Conservation (phyloP, 2,888 invertebrate genomes). For the Drosophila engyochracea region DNA sequence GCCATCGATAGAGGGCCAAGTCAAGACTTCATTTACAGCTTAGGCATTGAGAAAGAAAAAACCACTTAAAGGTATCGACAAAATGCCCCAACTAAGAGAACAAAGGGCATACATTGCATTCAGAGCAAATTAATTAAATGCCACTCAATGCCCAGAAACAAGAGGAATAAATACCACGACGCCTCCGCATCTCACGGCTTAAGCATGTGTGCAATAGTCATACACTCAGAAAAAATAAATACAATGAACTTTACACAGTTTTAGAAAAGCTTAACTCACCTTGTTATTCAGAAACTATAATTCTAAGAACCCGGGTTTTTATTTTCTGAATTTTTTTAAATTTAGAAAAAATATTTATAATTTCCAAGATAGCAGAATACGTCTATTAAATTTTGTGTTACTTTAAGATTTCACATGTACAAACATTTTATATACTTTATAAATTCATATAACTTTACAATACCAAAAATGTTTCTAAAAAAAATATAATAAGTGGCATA, state of each 20-base stretch:
- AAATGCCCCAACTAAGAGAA: conserved; percentile 11
- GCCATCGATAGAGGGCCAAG: conserved; percentile 8
- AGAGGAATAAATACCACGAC: conserved; percentile 23
- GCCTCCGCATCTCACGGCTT: neutral
- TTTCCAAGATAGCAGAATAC: neutral
- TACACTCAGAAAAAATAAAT: conserved; percentile 17
- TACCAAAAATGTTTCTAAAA: too few species aligned
- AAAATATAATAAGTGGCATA: too few species aligned
- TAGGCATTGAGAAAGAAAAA: conserved; percentile 23
- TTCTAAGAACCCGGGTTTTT: neutral
- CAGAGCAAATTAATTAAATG: conserved; percentile 77
- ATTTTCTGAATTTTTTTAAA: neutral
- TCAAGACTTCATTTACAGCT: conserved; percentile 55
- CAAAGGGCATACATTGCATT: conserved; percentile 35
- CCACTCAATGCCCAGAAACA: conserved; percentile 62
- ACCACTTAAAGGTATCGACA: conserved; percentile 42
- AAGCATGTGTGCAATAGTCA: conserved; percentile 16
- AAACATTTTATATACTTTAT: neutral
- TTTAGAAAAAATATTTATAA: neutral
- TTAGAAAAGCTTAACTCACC: too few species aligned
- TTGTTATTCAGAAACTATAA: neutral
- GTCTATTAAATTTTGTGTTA: neutral
- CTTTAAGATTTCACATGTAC: neutral
- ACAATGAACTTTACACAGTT: neutral
- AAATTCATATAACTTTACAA: neutral